phyloP scores from a whole-genome alignment of 2,113 vertebrate species.

The Amphiprion ocellaris region DNA sequence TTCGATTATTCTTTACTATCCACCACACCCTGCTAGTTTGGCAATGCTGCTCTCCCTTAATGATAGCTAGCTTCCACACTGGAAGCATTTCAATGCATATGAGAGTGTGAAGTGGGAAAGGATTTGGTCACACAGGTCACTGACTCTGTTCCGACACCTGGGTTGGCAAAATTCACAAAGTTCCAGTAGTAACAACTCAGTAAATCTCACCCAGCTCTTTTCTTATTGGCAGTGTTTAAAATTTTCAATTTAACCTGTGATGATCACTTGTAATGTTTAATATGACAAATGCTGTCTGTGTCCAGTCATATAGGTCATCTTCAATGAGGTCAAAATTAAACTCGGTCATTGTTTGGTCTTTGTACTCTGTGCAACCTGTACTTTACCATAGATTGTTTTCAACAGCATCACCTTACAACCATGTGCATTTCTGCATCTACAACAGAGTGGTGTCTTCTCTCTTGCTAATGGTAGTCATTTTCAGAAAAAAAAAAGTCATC shows the following conservation, averaged over 20 bases:
- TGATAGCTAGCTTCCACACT: background rate
- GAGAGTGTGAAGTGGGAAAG: background rate
- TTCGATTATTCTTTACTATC: background rate
- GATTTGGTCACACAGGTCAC: background rate
- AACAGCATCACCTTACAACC: background rate
- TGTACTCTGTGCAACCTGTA: background rate
- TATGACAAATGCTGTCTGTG: background rate
- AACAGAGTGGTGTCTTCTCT: too few species aligned
- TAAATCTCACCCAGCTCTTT: background rate
- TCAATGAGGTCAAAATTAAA: background rate
- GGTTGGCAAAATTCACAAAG: background rate
- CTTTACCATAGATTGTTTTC: background rate
- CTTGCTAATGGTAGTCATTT: too few species aligned
- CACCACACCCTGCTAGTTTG: background rate
- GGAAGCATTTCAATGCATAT: background rate
- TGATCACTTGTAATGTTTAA: background rate
- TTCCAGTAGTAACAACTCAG: background rate
- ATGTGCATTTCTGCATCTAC: too few species aligned
- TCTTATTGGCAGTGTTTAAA: background rate
- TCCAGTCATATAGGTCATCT: rapidly evolving
- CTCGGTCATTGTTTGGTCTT: background rate
- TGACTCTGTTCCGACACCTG: background rate
- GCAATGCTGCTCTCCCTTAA: background rate
- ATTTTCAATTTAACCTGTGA: background rate
- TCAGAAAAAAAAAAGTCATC: background rate